These are phyloP conservation scores for Drosophila putrida DNA, from an alignment of 2,888 invertebrate species.

Conservation along the genomic window DNA sequence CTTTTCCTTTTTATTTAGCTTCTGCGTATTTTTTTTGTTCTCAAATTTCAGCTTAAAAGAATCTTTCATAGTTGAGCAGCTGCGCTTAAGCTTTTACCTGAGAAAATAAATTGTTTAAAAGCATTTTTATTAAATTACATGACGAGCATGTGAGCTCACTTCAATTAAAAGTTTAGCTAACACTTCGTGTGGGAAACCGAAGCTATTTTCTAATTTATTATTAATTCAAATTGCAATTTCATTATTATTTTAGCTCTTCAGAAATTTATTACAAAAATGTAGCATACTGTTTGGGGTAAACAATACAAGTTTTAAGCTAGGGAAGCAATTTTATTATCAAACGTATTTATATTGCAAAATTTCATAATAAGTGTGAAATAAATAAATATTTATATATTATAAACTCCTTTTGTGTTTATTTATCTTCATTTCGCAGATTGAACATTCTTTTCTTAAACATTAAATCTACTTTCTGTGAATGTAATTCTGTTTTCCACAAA, in stretches of 20 bases:
- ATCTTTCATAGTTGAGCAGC: neutral
- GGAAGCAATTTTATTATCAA: too few species aligned
- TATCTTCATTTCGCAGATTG: neutral
- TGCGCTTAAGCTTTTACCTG: neutral
- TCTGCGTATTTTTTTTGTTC: neutral
- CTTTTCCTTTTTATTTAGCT: neutral
- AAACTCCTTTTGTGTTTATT: too few species aligned
- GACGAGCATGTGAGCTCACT: constrained; percentile 22
- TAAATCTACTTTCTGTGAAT: neutral
- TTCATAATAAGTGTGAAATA: neutral
- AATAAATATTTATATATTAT: neutral
- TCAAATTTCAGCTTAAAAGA: constrained; percentile 7
- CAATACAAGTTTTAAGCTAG: neutral
- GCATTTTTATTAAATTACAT: constrained; percentile 3
- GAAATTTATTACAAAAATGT: constrained; percentile 7
- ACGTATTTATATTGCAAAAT: neutral
- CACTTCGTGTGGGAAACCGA: neutral
- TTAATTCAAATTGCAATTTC: neutral
- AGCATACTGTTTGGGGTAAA: constrained; percentile 42
- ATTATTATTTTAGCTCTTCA: neutral
- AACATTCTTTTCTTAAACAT: neutral
- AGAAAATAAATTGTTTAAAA: constrained; percentile 2
- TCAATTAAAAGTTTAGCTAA: constrained; percentile 30
- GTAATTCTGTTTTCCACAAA: neutral
- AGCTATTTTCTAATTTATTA: neutral